These are phyloP conservation scores for Falco biarmicus DNA, from an alignment of 2,797 vertebrate genomes.

Conservation along the genomic window DNA sequence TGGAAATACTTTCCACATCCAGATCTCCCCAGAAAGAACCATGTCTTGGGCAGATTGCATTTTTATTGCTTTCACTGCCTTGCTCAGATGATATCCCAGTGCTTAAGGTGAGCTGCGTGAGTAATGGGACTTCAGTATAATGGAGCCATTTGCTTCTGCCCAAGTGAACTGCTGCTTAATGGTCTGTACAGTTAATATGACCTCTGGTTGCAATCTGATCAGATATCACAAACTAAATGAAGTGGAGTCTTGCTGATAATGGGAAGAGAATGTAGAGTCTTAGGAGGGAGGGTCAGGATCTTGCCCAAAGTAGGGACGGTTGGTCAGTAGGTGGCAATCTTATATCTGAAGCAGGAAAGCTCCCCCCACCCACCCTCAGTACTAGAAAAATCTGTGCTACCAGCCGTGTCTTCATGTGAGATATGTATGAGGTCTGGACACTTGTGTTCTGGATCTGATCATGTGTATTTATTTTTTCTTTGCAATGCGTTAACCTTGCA, in stretches of 20 bases:
- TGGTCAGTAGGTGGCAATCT: slow-evolving; percentile 47
- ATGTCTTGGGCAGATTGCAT: neutral
- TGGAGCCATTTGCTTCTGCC: slow-evolving; percentile 38
- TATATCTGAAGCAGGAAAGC: slow-evolving; percentile 4
- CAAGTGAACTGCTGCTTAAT: slow-evolving; percentile 55
- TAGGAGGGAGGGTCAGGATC: neutral
- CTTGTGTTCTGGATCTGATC: neutral
- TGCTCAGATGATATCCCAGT: slow-evolving; percentile 10
- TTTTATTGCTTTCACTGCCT: slow-evolving; percentile 57
- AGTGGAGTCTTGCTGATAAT: neutral
- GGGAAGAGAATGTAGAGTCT: neutral
- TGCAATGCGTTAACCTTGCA: neutral
- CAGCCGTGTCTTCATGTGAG: neutral
- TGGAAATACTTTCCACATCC: slow-evolving; percentile 63
- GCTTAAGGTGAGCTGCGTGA: slow-evolving; percentile 17
- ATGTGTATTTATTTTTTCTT: neutral
- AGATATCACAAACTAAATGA: neutral
- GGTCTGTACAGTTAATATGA: slow-evolving; percentile 33
- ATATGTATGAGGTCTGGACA: neutral
- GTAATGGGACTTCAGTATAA: slow-evolving; percentile 43
- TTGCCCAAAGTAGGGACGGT: neutral
- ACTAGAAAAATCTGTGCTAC: neutral
- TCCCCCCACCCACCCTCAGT: neutral
- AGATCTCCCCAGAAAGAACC: slow-evolving; percentile 61
- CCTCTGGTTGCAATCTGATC: slow-evolving; percentile 52